Evolutionary conservation across 2,888 invertebrate genomes (phyloP).

Genomic region (Lucinisca nassula): DNA sequence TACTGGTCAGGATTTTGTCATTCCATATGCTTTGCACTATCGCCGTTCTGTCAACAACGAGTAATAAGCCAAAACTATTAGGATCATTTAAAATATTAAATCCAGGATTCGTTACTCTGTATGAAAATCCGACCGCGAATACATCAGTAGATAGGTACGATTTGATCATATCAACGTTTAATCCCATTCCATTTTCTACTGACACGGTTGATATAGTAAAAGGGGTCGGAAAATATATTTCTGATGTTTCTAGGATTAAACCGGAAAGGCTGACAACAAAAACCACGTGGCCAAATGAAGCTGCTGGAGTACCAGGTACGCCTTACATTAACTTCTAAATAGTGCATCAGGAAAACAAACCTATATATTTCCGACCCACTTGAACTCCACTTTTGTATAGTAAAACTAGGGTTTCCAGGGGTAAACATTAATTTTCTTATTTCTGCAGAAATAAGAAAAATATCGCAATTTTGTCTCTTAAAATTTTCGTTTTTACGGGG

Average conservation of each 20-base stretch:
- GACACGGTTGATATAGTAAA: constrained; percentile 35
- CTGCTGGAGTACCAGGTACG: constrained; percentile 38
- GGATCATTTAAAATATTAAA: constrained; percentile 48
- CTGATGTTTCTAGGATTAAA: neutral
- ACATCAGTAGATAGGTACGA: constrained; percentile 18
- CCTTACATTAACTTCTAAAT: no score
- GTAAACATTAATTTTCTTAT: no score
- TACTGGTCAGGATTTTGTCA: no score
- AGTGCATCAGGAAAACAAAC: no score
- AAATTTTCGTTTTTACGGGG: no score
- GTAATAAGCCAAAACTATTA: neutral
- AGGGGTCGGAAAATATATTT: constrained; percentile 32
- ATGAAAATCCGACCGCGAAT: constrained; percentile 12
- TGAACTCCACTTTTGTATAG: no score
- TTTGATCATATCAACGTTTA: constrained; percentile 34
- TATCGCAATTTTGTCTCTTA: no score
- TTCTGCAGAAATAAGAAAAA: no score
- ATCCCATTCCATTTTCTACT: constrained; percentile 27
- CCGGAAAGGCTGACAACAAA: constrained; percentile 32
- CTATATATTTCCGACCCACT: no score
- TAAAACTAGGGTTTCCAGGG: no score
- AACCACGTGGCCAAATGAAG: constrained; percentile 50
- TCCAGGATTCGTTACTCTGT: constrained; percentile 36
- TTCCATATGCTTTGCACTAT: no score
- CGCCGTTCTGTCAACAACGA: no score